Conservation (phyloP, 1,140 invertebrate species). For the Leptopilina clavipes region DNA sequence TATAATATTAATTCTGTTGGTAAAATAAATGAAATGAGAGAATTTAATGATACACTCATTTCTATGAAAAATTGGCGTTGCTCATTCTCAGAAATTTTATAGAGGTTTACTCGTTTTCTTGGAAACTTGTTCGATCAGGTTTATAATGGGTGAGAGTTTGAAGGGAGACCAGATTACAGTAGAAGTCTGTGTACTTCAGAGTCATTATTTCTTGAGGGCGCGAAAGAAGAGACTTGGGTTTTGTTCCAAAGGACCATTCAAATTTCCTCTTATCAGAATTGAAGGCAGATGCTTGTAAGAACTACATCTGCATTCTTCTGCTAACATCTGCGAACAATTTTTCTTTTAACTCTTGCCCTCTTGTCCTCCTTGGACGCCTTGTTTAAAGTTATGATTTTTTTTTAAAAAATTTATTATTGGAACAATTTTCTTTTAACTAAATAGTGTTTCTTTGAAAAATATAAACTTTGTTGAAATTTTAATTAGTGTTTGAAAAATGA, state of each 20-base stretch:
- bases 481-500: no score
- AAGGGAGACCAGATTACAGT: constrained; percentile 14
- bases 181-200: constrained; percentile 15
- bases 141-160: neutral
- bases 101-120: neutral
- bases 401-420: neutral
- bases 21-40: no score
- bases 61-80: neutral
- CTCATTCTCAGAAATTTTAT: neutral
- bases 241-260: constrained; percentile 19
- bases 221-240: constrained; percentile 10
- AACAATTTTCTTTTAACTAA: neutral
- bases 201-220: constrained; percentile 21
- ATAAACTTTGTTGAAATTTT: no score
- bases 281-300: constrained; percentile 17
- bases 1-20: no score
- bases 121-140: constrained; percentile 6
- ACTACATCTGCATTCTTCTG: constrained; percentile 21
- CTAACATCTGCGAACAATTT: constrained; percentile 19
- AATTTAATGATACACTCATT: neutral
- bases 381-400: neutral
- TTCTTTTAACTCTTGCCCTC: constrained; percentile 13
- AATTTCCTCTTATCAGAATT: constrained; percentile 28
- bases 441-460: no score
- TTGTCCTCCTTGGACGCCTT: neutral